These are phyloP conservation scores for Seira musarum DNA, from an alignment of 2,888 invertebrate genomes.

Conservation along the genomic window DNA sequence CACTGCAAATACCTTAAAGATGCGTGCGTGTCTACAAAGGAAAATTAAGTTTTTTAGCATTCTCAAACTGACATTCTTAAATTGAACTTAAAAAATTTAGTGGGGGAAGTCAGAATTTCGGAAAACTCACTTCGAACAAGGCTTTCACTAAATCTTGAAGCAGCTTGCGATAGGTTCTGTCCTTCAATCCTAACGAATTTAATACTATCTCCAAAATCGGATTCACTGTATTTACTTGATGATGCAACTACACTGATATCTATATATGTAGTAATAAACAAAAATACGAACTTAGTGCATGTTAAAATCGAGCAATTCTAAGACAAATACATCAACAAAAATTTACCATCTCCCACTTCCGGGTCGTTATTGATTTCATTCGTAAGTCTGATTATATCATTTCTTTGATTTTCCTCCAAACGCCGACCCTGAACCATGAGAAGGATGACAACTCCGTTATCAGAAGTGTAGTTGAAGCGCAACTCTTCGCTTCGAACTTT, in stretches of 20 bases:
- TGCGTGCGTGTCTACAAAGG: slow-evolving; percentile 59
- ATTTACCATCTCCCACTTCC: slow-evolving; percentile 57
- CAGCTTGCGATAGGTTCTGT: slow-evolving; percentile 53
- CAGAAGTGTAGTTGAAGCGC: slow-evolving; percentile 42
- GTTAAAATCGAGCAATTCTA: not conserved
- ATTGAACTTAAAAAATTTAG: too few species aligned
- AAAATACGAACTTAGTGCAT: too few species aligned
- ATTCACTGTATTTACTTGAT: slow-evolving; percentile 57
- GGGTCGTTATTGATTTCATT: slow-evolving; percentile 34
- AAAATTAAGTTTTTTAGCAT: not conserved
- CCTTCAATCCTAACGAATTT: slow-evolving; percentile 54
- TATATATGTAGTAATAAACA: too few species aligned
- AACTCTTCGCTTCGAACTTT: slow-evolving; percentile 49
- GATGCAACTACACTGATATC: slow-evolving; percentile 64
- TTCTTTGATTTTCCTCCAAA: slow-evolving; percentile 51
- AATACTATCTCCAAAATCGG: slow-evolving; percentile 52
- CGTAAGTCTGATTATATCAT: slow-evolving; percentile 42
- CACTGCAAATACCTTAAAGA: slow-evolving; percentile 61
- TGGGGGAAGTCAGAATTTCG: too few species aligned
- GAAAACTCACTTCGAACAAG: slow-evolving; percentile 55
- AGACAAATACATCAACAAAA: not conserved
- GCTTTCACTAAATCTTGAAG: slow-evolving; percentile 49
- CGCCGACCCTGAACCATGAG: slow-evolving; percentile 64
- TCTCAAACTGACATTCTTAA: too few species aligned
- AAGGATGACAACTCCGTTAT: slow-evolving; percentile 57